Evolutionary conservation across 2,797 vertebrate genomes (phyloP).

Genomic region (Aulostomus chinensis): DNA sequence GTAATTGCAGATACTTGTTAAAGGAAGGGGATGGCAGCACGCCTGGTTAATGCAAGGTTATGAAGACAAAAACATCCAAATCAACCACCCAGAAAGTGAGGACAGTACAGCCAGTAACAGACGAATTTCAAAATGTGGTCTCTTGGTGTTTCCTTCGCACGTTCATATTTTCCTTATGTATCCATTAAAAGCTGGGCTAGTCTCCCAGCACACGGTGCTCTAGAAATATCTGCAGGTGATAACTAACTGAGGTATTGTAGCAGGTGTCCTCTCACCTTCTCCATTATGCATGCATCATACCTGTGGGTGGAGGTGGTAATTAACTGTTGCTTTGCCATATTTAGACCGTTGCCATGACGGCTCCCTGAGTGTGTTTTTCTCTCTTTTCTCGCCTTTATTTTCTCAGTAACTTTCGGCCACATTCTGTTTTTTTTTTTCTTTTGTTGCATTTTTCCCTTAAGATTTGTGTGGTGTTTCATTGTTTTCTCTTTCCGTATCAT

Average conservation of each 20-base stretch:
- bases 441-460: slow-evolving; percentile 5
- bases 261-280: slow-evolving; percentile 72
- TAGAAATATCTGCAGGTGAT: slow-evolving; percentile 71
- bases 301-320: slow-evolving; percentile 76
- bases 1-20: too few species aligned
- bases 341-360: slow-evolving; percentile 73
- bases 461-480: neutral
- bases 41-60: too few species aligned
- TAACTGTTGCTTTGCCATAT: slow-evolving; percentile 73
- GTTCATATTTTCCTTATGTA: slow-evolving; percentile 39
- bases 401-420: slow-evolving; percentile 35
- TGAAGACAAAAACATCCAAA: too few species aligned
- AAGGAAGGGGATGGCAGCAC: neutral
- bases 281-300: slow-evolving; percentile 59
- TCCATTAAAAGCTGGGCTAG: slow-evolving; percentile 27
- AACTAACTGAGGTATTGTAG: slow-evolving; percentile 63
- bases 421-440: slow-evolving; percentile 19
- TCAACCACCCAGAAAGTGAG: slow-evolving; percentile 11
- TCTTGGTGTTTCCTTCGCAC: slow-evolving; percentile 59
- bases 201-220: slow-evolving; percentile 36
- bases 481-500: neutral
- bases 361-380: slow-evolving; percentile 14
- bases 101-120: slow-evolving; percentile 11
- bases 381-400: slow-evolving; percentile 50
- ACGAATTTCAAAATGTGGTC: slow-evolving; percentile 3